These are phyloP conservation scores for Bugulina stolonifera DNA, from an alignment of 2,888 invertebrate species.

Conservation along the genomic window DNA sequence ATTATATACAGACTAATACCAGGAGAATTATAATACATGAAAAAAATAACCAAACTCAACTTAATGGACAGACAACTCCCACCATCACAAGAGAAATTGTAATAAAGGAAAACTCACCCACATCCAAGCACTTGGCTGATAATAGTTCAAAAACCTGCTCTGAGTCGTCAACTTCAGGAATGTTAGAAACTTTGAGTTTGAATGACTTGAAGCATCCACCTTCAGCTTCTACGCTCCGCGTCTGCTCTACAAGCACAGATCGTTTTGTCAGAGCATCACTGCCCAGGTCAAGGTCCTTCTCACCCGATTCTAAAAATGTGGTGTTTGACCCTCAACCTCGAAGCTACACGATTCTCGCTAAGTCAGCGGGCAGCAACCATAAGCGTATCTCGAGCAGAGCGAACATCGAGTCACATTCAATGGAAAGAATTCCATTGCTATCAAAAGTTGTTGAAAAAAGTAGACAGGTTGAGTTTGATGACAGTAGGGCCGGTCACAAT, in stretches of 20 bases:
- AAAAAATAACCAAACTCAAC: not conserved
- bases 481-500: not conserved
- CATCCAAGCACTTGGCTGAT: no score
- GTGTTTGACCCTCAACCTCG: not conserved
- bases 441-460: not conserved
- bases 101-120: constrained; percentile 7
- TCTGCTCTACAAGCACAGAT: not conserved
- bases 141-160: no score
- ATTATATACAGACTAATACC: not conserved
- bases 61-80: not conserved
- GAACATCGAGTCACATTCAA: no score
- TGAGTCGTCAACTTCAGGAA: no score
- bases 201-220: no score
- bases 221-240: no score
- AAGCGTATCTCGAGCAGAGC: not conserved
- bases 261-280: not conserved
- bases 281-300: not conserved
- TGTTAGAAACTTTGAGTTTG: no score
- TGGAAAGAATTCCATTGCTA: not conserved
- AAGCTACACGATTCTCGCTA: not conserved
- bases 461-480: not conserved
- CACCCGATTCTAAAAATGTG: not conserved
- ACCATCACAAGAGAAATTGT: not conserved
- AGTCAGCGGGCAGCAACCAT: not conserved
- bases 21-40: constrained; percentile 11